Conservation (phyloP, 2,113 vertebrate species). For the Tychaedon coryphoeus region DNA sequence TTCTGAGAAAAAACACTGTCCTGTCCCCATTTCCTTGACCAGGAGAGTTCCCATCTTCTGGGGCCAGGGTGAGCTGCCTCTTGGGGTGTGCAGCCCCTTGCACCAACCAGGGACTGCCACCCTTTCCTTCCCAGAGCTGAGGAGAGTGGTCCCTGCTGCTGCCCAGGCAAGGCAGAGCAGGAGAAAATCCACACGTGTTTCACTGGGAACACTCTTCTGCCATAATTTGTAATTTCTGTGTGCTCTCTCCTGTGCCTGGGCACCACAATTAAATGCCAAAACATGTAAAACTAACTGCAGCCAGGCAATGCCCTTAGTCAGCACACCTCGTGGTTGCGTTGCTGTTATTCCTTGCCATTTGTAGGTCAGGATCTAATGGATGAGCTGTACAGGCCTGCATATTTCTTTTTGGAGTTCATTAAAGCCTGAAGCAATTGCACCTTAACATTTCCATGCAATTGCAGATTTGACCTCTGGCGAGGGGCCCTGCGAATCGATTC, state of each 20-base stretch:
- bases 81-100: neutral
- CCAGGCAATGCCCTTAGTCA: conserved; percentile 4
- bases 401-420: conserved; percentile 63
- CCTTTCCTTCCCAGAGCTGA: neutral
- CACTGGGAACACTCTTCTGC: neutral
- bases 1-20: neutral
- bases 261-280: conserved; percentile 40
- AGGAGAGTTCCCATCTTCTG: neutral
- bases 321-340: neutral
- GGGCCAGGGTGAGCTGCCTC: neutral
- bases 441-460: conserved; percentile 57
- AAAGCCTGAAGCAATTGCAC: conserved; percentile 62
- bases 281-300: conserved; percentile 14
- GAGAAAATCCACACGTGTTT: neutral
- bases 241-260: neutral
- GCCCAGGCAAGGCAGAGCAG: neutral
- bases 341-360: conserved; percentile 48
- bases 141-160: neutral
- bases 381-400: conserved; percentile 27
- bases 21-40: neutral
- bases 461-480: conserved; percentile 62
- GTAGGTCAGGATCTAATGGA: conserved; percentile 58
- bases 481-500: conserved; percentile 12
- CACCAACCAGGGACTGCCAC: neutral
- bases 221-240: neutral